Evolutionary conservation across 2,113 vertebrate species (phyloP).

Genomic region (Grus americana): DNA sequence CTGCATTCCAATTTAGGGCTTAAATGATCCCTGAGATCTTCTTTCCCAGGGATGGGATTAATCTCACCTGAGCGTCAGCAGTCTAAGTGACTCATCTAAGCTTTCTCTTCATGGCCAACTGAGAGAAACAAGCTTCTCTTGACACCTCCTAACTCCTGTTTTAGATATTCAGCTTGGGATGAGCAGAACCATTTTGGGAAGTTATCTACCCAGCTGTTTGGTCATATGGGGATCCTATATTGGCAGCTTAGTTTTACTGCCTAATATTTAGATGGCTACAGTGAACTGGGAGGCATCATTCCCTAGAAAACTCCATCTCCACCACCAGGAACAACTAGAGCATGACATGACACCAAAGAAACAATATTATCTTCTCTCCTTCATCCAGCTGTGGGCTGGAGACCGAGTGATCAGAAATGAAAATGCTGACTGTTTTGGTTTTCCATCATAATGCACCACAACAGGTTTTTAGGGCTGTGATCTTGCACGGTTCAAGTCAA

Average conservation of each 20-base stretch:
- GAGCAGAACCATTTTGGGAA: background rate
- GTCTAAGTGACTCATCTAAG: background rate
- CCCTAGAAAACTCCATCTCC: background rate
- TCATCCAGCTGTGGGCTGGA: background rate
- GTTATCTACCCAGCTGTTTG: background rate
- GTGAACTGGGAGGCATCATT: background rate
- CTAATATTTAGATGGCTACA: background rate
- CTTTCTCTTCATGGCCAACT: background rate
- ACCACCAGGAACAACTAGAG: background rate
- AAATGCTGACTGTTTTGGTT: background rate
- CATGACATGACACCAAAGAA: background rate
- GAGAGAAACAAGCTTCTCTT: background rate
- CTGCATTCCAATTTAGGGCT: too few species aligned
- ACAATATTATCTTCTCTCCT: background rate
- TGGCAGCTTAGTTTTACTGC: background rate
- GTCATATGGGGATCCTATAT: background rate
- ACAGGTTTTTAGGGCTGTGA: background rate
- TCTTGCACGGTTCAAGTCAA: background rate
- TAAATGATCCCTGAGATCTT: background rate
- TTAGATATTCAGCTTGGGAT: background rate
- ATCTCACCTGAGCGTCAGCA: background rate
- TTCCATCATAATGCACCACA: background rate
- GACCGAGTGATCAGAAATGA: rapidly evolving
- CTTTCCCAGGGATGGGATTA: background rate
- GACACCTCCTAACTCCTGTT: background rate